These are phyloP conservation scores for Omphaloscelis lunosa DNA, from an alignment of 2,888 invertebrate genomes.

Conservation along the genomic window DNA sequence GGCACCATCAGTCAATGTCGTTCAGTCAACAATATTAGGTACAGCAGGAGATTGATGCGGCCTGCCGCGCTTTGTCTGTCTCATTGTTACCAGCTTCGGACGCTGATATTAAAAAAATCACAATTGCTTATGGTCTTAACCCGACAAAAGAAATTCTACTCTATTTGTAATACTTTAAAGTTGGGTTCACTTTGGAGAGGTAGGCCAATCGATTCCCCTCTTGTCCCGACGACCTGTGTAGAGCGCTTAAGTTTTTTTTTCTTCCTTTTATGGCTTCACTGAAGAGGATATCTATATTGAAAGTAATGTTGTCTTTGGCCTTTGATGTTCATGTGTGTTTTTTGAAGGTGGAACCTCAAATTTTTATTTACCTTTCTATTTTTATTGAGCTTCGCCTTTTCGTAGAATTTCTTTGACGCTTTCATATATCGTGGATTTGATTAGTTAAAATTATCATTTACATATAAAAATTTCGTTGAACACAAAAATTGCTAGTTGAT, in stretches of 20 bases:
- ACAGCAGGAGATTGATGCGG: slow-evolving; percentile 73
- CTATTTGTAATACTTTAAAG: fast-evolving
- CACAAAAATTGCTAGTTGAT: neutral
- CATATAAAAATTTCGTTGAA: neutral
- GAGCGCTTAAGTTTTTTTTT: slow-evolving; percentile 55
- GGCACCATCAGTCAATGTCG: slow-evolving; percentile 74
- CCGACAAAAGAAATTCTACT: neutral
- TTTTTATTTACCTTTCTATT: neutral
- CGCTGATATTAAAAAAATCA: slow-evolving; percentile 71
- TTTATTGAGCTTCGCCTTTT: neutral
- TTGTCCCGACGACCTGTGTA: slow-evolving; percentile 48
- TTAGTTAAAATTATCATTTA: neutral
- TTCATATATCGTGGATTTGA: neutral
- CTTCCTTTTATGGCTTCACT: slow-evolving; percentile 43
- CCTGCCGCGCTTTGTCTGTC: slow-evolving; percentile 71
- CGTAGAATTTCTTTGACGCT: slow-evolving; percentile 7
- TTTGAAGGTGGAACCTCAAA: neutral
- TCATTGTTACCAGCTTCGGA: slow-evolving; percentile 69
- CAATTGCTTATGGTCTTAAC: slow-evolving; percentile 49
- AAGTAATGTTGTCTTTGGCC: slow-evolving; percentile 45
- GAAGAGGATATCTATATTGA: slow-evolving; percentile 51
- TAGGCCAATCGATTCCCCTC: slow-evolving; percentile 55
- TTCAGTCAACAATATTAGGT: slow-evolving; percentile 70
- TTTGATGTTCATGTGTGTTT: slow-evolving; percentile 35
- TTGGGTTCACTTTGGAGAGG: neutral